Percentiles rank a stretch among this genome's conserved stretches.
These are phyloP conservation scores for Coenonympha glycerion DNA, from an alignment of 2,888 invertebrate genomes.

Conservation along the genomic window DNA sequence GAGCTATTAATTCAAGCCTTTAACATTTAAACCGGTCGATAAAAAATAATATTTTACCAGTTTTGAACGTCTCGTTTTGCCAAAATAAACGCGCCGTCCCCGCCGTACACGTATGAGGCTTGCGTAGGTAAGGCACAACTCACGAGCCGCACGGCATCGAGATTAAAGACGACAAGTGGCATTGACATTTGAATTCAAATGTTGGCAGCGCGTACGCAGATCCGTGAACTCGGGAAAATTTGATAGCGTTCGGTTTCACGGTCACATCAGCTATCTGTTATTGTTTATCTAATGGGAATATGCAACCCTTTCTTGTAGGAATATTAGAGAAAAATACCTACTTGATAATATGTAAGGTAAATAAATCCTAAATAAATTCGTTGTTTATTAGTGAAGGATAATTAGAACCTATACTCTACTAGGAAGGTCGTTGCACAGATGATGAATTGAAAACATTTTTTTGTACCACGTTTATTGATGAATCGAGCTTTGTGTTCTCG, in stretches of 20 bases:
- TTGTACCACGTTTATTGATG: neutral
- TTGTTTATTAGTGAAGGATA: no score
- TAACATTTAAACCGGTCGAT: no score
- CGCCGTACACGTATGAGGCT: neutral
- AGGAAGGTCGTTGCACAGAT: neutral
- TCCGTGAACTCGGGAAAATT: conserved; percentile 22
- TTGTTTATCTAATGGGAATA: neutral
- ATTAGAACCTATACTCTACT: no score
- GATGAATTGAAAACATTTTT: conserved; percentile 1
- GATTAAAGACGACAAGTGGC: conserved; percentile 42
- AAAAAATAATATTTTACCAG: no score
- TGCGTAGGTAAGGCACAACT: neutral
- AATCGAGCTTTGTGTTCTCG: conserved; percentile 15
- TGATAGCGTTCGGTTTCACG: conserved; percentile 24
- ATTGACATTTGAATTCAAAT: conserved; percentile 33
- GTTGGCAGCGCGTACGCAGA: conserved; percentile 21
- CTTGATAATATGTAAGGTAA: no score
- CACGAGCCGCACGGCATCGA: neutral
- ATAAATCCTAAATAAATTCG: no score
- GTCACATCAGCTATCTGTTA: conserved; percentile 13
- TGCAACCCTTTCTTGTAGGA: neutral
- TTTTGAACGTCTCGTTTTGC: no score
- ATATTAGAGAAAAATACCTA: no score
- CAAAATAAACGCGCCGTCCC: neutral
- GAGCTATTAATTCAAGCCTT: no score